Conservation (phyloP, 2,113 vertebrate species). For the Cepphus grylle region DNA sequence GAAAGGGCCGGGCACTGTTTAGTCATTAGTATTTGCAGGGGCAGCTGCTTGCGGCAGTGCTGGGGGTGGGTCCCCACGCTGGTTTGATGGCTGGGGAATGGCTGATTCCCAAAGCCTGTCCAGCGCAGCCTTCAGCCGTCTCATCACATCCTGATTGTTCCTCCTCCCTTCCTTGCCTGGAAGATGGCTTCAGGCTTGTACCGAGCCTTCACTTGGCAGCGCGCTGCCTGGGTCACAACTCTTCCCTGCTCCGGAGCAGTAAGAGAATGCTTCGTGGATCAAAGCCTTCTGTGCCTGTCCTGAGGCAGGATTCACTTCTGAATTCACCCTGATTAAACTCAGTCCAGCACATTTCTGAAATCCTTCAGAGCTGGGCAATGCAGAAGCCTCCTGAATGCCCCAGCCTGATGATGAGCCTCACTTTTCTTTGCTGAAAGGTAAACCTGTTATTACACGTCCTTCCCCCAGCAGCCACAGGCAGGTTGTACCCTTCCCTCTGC, state of each 20-base stretch:
- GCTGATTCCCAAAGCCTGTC: not conserved
- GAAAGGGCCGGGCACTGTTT: not conserved
- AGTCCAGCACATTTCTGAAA: not conserved
- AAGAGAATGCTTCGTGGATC: not conserved
- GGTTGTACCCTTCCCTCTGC: not conserved
- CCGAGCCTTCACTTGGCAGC: not conserved
- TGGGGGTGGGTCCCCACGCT: fast-evolving
- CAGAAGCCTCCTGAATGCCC: not conserved
- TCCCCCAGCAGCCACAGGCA: not conserved
- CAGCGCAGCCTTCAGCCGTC: not conserved
- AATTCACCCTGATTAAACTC: not conserved
- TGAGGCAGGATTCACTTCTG: not conserved
- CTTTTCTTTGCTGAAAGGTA: not conserved
- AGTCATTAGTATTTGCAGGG: fast-evolving
- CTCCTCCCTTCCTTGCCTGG: not conserved
- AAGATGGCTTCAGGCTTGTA: not conserved
- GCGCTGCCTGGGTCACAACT: fast-evolving
- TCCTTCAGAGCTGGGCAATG: not conserved
- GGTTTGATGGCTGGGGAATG: fast-evolving
- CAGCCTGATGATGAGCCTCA: not conserved
- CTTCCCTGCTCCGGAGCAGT: not conserved
- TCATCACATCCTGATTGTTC: not conserved
- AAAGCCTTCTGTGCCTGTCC: not conserved
- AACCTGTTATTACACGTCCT: not conserved
- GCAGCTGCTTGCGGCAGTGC: no score